Percentiles rank a stretch among this genome's conserved stretches.
Conservation (phyloP, 2,113 vertebrate species). For the Nycticebus coucang region DNA sequence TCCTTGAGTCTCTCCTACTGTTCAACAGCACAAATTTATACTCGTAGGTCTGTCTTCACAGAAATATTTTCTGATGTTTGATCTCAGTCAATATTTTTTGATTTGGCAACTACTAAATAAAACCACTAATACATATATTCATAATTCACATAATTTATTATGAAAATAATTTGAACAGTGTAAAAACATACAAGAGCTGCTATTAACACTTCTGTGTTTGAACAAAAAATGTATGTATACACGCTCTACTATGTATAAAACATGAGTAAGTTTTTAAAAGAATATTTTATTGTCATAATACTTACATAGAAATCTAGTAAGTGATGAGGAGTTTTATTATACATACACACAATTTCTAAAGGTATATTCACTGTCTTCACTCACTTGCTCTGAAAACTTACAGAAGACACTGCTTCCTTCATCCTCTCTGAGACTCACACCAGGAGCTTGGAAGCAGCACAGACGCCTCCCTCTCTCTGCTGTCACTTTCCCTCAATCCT, state of each 20-base stretch:
- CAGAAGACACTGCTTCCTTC: background rate
- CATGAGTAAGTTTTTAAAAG: background rate
- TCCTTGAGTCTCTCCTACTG: background rate
- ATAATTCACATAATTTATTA: background rate
- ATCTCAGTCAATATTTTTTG: background rate
- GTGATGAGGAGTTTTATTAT: background rate
- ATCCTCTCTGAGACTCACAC: background rate
- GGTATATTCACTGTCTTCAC: background rate
- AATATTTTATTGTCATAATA: background rate
- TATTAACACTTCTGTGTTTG: background rate
- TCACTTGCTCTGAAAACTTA: background rate
- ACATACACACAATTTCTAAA: background rate
- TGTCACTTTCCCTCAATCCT: background rate
- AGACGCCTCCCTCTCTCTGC: background rate
- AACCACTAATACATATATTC: background rate
- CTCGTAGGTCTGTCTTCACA: background rate
- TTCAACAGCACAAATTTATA: background rate
- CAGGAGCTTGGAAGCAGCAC: background rate
- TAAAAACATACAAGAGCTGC: background rate
- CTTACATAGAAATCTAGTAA: background rate
- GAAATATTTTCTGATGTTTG: background rate
- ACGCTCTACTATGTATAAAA: background rate
- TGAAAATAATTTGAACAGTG: background rate
- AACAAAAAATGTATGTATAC: background rate
- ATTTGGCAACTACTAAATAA: background rate